phyloP scores from a whole-genome alignment of 2,113 vertebrate species.

The Grammomys surdaster region DNA sequence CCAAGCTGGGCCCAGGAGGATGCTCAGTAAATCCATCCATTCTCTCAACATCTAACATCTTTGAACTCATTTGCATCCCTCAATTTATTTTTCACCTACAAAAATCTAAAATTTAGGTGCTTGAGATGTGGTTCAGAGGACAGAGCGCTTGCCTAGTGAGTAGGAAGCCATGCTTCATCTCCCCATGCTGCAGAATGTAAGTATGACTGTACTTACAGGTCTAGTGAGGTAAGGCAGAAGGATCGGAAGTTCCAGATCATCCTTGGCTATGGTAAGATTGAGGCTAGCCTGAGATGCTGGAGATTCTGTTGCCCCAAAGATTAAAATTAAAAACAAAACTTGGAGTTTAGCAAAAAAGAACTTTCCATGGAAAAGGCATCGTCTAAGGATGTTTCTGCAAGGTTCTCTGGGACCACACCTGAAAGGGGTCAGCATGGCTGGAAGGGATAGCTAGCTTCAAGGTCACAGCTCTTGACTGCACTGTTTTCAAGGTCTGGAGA shows the following conservation, averaged over 20 bases:
- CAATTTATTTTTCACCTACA: neutral
- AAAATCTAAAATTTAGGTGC: neutral
- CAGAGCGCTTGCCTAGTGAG: neutral
- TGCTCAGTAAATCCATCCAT: neutral
- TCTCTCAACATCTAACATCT: neutral
- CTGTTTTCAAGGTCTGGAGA: neutral
- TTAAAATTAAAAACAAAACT: neutral
- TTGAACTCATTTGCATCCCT: neutral
- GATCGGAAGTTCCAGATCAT: neutral
- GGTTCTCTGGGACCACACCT: neutral
- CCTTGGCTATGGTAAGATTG: neutral
- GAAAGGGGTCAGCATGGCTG: neutral
- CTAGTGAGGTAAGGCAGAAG: neutral
- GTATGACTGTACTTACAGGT: too few species aligned
- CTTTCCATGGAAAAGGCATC: neutral
- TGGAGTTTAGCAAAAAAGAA: slow-evolving; percentile 2
- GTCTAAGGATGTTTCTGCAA: neutral
- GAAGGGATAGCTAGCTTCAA: neutral
- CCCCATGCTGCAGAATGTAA: too few species aligned
- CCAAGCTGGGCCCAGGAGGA: neutral
- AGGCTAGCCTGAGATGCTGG: neutral
- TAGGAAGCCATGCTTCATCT: neutral
- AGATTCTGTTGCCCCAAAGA: neutral
- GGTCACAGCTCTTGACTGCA: neutral
- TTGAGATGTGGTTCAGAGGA: neutral